Percentiles rank a stretch among this genome's conserved stretches.
These are phyloP conservation scores for Solen grandis DNA, from an alignment of 1,140 invertebrate genomes.

Conservation along the genomic window DNA sequence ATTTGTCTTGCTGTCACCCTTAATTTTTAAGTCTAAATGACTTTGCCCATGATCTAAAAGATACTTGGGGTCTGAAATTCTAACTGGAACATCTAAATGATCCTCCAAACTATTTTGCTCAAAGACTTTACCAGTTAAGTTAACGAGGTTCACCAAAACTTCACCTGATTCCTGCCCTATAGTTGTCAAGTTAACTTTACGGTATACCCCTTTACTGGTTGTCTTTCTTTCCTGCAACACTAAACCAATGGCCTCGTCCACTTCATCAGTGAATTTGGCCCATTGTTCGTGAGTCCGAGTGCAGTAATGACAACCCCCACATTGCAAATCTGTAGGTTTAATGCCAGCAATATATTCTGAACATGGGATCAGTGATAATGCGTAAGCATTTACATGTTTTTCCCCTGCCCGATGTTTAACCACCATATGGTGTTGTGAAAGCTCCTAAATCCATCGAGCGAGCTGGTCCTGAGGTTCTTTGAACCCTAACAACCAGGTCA, in stretches of 20 bases:
- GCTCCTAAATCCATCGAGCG: slow-evolving; percentile 4
- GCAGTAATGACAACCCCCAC: slow-evolving; percentile 11
- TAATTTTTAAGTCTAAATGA: not conserved
- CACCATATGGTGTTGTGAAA: slow-evolving; percentile 19
- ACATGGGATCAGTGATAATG: not conserved
- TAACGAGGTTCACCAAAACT: not conserved
- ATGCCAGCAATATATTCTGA: not conserved
- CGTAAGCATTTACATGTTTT: slow-evolving; percentile 29
- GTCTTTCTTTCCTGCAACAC: not conserved
- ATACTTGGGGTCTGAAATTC: not conserved
- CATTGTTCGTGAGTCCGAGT: slow-evolving; percentile 2
- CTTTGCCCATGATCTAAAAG: not conserved
- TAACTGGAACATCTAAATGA: not conserved
- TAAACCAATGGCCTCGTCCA: slow-evolving; percentile 20
- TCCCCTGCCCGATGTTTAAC: not conserved
- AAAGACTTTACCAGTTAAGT: too few species aligned
- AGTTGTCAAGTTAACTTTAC: not conserved
- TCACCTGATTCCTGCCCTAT: not conserved
- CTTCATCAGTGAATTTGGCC: slow-evolving; percentile 3
- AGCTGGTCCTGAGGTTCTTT: slow-evolving; percentile 25
- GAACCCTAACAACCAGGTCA: slow-evolving; percentile 35
- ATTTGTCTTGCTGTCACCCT: too few species aligned
- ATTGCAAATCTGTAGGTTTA: slow-evolving; percentile 27
- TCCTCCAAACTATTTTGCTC: not conserved
- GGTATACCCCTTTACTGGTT: not conserved